phyloP scores from a whole-genome alignment of 37 sponge, comb jelly and placozoan genomes.

The Cliona cf. orientalis region DNA sequence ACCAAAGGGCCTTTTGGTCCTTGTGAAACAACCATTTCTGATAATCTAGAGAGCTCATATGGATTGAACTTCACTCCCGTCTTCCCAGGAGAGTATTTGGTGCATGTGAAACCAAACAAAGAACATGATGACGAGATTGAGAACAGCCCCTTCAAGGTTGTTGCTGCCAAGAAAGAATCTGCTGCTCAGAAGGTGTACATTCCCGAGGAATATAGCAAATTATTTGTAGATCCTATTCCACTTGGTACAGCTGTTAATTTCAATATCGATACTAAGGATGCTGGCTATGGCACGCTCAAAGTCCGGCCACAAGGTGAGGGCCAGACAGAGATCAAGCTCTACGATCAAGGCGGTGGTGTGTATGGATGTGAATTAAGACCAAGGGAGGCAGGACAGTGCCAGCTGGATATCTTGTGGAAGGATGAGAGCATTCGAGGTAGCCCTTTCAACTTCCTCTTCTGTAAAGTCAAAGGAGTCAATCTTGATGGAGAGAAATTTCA shows the following conservation, averaged over 20 bases:
- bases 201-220: slow-evolving; percentile 16
- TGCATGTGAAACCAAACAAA: slow-evolving; percentile 10
- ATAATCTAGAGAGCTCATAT: neutral
- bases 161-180: slow-evolving; percentile 10
- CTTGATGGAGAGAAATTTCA: slow-evolving; percentile 19
- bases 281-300: slow-evolving; percentile 73
- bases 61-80: slow-evolving; percentile 29
- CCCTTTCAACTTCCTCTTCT: slow-evolving; percentile 41
- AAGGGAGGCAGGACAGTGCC: slow-evolving; percentile 24
- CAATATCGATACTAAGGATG: slow-evolving; percentile 62
- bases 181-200: slow-evolving; percentile 62
- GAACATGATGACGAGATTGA: neutral
- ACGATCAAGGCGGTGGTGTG: slow-evolving; percentile 37
- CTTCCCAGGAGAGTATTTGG: slow-evolving; percentile 32
- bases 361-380: slow-evolving; percentile 33
- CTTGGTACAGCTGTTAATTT: slow-evolving; percentile 43
- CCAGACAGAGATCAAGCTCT: slow-evolving; percentile 26
- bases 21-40: neutral
- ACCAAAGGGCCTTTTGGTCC: slow-evolving; percentile 34
- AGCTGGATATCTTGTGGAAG: slow-evolving; percentile 46
- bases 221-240: slow-evolving; percentile 26
- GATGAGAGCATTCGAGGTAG: slow-evolving; percentile 63
- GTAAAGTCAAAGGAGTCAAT: slow-evolving; percentile 18
- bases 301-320: slow-evolving; percentile 48
- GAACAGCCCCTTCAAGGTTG: slow-evolving; percentile 45